Base-by-base conservation (phyloP, 64 coral and sea anemone genomes). In the Stichodactyla mertensii region DNA sequence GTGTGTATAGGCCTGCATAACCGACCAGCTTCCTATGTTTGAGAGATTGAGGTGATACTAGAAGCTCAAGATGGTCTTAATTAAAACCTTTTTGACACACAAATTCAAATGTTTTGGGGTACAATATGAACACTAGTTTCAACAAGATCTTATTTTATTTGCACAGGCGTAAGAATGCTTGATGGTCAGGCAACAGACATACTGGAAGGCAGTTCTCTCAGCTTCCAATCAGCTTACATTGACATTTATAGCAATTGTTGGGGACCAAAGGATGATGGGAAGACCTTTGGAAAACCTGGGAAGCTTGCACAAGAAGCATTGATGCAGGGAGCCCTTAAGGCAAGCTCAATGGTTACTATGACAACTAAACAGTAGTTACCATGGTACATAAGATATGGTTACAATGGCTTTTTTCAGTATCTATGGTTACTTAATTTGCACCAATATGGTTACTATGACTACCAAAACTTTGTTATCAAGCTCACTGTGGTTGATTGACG, bases 241-340 rank as follows among this genome's bases (percentile, higher is more conserved):
- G 95, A 98, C 52, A 86, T 98, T 36, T 98, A 98, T 64, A 98
- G 95, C 67, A 98, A 98, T 54, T 98, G 95, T 54, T 98, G 95
- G 95, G 95, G 95, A 14, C 95, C 95, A 27, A 98, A 98, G 77
- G 95, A 98, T 94, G 95, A 98, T 79, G 95, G 95, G 19, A 98
- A 98, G 85, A 98, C 95, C 13, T 98, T 98, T 92, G 95, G 95
- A 1, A 98, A 98, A 87, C 95, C 95, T 28, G 95, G 95, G 11
- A 98, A 98, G 84, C 87, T 98, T 9, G 95, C 95, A 12, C 95
- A 98, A 31, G 95, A 98, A 82, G 95, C 95, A 55, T 77, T 98
- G 4, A 91, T 91, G 92, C 92, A 98, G 51, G 95, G 95, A 11
- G 95, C 95, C 23, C 84, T 98, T 4, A 98, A 89, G 92, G 95